Conservation (phyloP, 2,113 vertebrate genomes). For the Tauraco erythrolophus region DNA sequence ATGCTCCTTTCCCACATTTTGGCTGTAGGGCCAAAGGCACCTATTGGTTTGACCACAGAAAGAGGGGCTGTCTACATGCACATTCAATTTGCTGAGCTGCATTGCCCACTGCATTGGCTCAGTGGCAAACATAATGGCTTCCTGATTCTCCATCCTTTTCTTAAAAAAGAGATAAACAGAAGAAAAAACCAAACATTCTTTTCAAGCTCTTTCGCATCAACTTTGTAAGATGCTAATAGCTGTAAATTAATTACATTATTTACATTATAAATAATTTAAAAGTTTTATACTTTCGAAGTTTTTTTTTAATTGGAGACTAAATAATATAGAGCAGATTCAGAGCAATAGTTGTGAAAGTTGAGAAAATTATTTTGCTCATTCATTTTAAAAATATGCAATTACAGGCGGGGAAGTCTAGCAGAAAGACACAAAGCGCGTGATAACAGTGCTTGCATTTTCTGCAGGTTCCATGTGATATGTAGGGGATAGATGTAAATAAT, state of each 20-base stretch:
- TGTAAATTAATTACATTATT: not conserved
- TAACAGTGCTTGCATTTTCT: not conserved
- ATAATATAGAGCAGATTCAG: not conserved
- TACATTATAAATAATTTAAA: not conserved
- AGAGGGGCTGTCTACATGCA: not conserved
- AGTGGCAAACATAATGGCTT: not conserved
- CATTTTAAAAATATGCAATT: not conserved
- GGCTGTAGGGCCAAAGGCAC: not conserved
- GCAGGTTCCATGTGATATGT: not conserved
- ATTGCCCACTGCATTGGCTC: not conserved
- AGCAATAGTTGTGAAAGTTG: not conserved
- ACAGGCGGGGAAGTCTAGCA: not conserved
- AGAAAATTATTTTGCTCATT: not conserved
- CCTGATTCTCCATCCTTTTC: not conserved
- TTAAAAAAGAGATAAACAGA: not conserved
- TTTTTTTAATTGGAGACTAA: not conserved
- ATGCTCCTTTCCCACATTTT: not conserved
- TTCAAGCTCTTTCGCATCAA: not conserved
- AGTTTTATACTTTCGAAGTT: not conserved
- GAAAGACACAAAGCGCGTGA: not conserved
- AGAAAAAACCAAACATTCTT: accelerated
- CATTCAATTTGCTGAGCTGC: not conserved
- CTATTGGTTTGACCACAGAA: not conserved
- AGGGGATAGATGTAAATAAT: not conserved
- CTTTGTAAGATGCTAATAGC: not conserved